Evolutionary conservation across 2,797 vertebrate species (phyloP), one percentile per base, ranked within the genome.

Genomic region (Melopsittacus undulatus): DNA sequence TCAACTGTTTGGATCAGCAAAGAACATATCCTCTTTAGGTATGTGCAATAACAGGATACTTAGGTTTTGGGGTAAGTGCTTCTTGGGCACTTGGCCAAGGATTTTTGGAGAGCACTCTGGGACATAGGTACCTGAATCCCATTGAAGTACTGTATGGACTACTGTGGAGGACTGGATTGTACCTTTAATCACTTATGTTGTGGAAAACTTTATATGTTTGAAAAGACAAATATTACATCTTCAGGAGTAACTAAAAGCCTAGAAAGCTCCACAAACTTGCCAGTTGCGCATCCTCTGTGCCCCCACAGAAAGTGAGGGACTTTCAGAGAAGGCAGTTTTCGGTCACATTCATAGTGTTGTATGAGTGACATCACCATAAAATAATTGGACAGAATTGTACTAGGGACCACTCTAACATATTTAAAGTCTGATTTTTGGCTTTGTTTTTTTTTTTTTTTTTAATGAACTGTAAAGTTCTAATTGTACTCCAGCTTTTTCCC

Each of bases 11-110:
- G 54, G 26, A 73, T 82, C 80, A 67, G 70, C 40, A 59, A 73
- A 89, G 63, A 84, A 84, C 0, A 1, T 73, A 82, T 79, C 51
- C 30, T 69, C 54, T 70, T 81, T 52, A 95, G 61, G n/a, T 89
- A 67, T 74, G 56, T 61, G 70, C 83, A 92, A 90, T 70, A 96
- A 87, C 77, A 95, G 83, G 70, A 89, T 89, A 67, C 67, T 93
- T 76, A 83, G 59, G 10, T 73, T 90, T 84, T 90, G 69, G 74
- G 79, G 18, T 89, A 95, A 95, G 92, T 93, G 83, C 46, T 94
- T 67, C 77, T 82, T 89, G 54, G 80, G 92, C 80, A 24, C n/a
- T 67, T 87, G 43, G 77, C 77, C 94, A 95, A 94, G 14, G 81
- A 76, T 67, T 92, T 95, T 84, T 92, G 67, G 56, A 91, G 88